Evolutionary conservation across 2,113 vertebrate genomes (phyloP).

Genomic region (Pycnonotus jocosus): DNA sequence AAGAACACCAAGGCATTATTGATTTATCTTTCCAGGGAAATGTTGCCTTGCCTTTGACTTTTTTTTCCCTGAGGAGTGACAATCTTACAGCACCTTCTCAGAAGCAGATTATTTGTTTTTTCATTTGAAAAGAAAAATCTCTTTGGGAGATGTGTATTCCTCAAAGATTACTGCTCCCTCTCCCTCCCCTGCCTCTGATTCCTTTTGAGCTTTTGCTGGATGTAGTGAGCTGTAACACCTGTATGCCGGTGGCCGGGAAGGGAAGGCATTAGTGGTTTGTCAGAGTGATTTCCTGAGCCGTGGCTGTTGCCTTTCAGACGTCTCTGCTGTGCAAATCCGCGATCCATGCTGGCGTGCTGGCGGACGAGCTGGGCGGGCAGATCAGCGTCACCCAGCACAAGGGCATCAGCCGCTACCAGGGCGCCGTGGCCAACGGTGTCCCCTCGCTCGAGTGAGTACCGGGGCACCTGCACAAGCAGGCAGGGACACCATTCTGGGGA

Average conservation of each 20-base stretch:
- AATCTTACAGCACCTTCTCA: not conserved
- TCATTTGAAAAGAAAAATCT: not conserved
- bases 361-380: slow-evolving; percentile 79
- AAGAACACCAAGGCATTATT: not conserved
- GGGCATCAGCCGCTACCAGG: slow-evolving; percentile 77
- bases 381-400: slow-evolving; percentile 76
- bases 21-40: not conserved
- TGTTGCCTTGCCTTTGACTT: not conserved
- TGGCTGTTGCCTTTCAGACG: slow-evolving; percentile 72
- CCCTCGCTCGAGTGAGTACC: slow-evolving; percentile 79
- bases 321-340: slow-evolving; percentile 85
- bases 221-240: not conserved
- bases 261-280: not conserved
- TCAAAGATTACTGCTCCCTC: not conserved
- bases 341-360: slow-evolving; percentile 80
- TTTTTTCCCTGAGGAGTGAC: not conserved
- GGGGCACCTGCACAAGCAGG: not conserved
- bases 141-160: not conserved
- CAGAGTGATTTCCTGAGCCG: not conserved
- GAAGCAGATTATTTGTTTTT: not conserved
- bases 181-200: not conserved
- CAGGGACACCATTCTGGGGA: not conserved
- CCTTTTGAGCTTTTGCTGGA: not conserved
- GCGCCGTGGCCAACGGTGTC: slow-evolving; percentile 76
- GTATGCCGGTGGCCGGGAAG: rapidly evolving